Evolutionary conservation across 2,113 vertebrate genomes (phyloP), one percentile per base, ranked within the genome.

Genomic region (Isurus oxyrinchus): DNA sequence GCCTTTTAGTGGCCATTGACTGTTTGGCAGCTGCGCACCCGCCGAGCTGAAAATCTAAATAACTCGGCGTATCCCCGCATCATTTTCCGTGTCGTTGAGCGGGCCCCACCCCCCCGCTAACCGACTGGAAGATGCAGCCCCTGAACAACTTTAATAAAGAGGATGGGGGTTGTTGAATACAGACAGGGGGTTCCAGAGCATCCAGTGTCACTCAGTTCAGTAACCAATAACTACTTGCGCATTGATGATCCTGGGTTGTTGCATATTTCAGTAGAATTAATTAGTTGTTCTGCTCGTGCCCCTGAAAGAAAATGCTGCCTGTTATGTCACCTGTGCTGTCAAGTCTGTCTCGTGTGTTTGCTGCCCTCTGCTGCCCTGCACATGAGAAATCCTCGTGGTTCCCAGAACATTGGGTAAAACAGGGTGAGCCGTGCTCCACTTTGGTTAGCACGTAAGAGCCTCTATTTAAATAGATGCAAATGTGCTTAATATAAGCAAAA

Each of bases 291-390:
- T 3, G 67, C 6, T 49, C 8, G 44, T 49, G 40, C 16, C n/a
- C 66, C 5, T 57, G 88, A 27, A 61, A 94, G 40, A 69, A 69
- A 35, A 25, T 7, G 31, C 21, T 27, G 44, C 66, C 2, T 31
- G 21, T 66, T 55, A 59, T 1, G 3, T 59, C 55, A 90, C 31
- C 5, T 88, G 63, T 72, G 67, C 44, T 72, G 14, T 27, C 14
- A 95, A 72, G 44, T 55, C 44, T 95, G 94, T 31, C 94, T 69
- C 72, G 66, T 53, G 94, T 72, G 49, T 49, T 72, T 63, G 90
- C 90, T 94, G 59, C 90, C 90, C 31, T 63, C 90, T 94, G 90
- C 11, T 95, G 66, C 61, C 63, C 44, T 27, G 11, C 40, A 49
- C 5, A 16, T 67, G 44, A 95, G 27, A 69, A 72, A 55, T 53